These are phyloP conservation scores for Macrobrachium nipponense DNA, from an alignment of 1,140 invertebrate species.

Conservation along the genomic window DNA sequence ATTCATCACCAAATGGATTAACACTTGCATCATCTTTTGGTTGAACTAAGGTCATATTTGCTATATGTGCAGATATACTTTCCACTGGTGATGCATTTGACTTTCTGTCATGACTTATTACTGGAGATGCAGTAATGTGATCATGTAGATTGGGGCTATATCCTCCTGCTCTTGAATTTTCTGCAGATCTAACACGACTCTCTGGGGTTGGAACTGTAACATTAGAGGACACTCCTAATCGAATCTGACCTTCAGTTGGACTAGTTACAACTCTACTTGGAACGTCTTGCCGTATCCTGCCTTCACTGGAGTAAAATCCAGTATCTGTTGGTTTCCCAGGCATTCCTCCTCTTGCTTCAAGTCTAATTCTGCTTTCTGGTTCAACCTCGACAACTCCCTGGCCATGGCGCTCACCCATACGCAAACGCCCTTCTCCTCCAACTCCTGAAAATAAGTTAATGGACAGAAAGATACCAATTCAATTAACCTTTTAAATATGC, in stretches of 20 bases:
- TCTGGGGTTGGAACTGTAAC: slow-evolving; percentile 23
- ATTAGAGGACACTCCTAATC: slow-evolving; percentile 26
- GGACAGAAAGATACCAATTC: no score
- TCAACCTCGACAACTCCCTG: slow-evolving; percentile 36
- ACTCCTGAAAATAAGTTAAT: slow-evolving; percentile 21
- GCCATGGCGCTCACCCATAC: slow-evolving; percentile 43
- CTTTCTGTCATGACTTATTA: background rate
- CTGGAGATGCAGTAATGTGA: slow-evolving; percentile 42
- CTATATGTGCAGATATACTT: slow-evolving; percentile 27
- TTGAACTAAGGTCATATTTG: background rate
- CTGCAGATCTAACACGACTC: slow-evolving; percentile 12
- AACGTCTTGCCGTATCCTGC: slow-evolving; percentile 24
- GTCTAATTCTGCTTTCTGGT: slow-evolving; percentile 31
- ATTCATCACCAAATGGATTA: slow-evolving; percentile 45
- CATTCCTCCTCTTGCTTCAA: background rate
- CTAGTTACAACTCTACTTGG: slow-evolving; percentile 24
- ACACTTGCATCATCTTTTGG: background rate
- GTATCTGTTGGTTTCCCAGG: background rate
- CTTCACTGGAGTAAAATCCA: background rate
- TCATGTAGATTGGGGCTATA: slow-evolving; percentile 40
- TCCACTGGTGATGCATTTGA: slow-evolving; percentile 18
- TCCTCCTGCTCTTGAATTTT: slow-evolving; percentile 7
- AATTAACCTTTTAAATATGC: no score
- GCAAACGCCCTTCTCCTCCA: slow-evolving; percentile 44
- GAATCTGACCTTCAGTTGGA: slow-evolving; percentile 36